These are phyloP conservation scores for Halichoeres trimaculatus DNA, from an alignment of 2,113 vertebrate species.

Conservation along the genomic window DNA sequence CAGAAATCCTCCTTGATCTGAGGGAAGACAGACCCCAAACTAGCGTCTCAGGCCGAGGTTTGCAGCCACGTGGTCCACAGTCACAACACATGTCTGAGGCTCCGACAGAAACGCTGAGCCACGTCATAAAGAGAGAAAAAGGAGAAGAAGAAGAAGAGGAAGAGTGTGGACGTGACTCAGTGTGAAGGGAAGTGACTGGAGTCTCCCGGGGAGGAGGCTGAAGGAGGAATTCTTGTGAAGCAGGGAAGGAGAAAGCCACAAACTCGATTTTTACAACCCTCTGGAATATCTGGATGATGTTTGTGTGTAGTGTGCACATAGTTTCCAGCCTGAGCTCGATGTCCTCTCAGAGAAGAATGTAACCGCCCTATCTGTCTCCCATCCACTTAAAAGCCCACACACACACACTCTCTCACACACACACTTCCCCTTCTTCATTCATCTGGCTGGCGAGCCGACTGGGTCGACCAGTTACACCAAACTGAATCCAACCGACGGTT, in stretches of 20 bases:
- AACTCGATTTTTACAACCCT: slow-evolving; percentile 4
- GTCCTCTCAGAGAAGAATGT: no score
- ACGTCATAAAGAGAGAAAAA: slow-evolving; percentile 15
- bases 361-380: neutral
- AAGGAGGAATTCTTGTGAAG: neutral
- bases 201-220: slow-evolving; percentile 8
- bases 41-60: no score
- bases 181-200: slow-evolving; percentile 28
- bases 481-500: slow-evolving; percentile 13
- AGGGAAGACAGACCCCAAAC: neutral
- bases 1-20: neutral
- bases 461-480: slow-evolving; percentile 42
- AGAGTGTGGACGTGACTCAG: slow-evolving; percentile 55
- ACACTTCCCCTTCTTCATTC: neutral
- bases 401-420: neutral
- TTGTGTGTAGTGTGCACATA: no score
- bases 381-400: slow-evolving; percentile 8
- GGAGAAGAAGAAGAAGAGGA: slow-evolving; percentile 27
- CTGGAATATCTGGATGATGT: no score
- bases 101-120: slow-evolving; percentile 38
- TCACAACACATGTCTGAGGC: slow-evolving; percentile 27
- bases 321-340: slow-evolving; percentile 33
- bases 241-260: neutral
- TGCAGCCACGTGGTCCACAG: slow-evolving; percentile 33
- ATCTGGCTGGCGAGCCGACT: no score